Conservation (phyloP, 2,113 vertebrate species). For the Cyanoderma ruficeps region DNA sequence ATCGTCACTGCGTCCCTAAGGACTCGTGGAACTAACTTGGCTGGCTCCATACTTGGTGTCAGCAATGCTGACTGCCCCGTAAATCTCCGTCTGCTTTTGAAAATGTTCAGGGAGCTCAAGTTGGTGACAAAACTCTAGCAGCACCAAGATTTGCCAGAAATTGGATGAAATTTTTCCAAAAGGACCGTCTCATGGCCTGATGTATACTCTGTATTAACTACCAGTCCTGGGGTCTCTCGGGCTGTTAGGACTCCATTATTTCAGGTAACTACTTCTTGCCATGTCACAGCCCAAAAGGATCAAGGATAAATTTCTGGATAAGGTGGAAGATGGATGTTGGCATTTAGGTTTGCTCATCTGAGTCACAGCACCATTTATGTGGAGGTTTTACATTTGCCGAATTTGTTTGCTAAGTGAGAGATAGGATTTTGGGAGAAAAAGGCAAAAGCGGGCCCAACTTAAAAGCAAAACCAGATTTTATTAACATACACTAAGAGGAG, state of each 20-base stretch:
- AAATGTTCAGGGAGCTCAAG: neutral
- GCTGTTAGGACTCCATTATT: neutral
- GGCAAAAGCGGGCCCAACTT: too few relatives aligned
- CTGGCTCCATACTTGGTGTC: neutral
- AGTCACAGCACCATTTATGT: too few relatives aligned
- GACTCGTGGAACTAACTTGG: neutral
- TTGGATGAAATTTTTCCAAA: neutral
- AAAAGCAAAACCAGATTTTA: too few relatives aligned
- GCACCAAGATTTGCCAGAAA: neutral
- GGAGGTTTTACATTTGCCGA: too few relatives aligned
- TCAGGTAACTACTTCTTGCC: neutral
- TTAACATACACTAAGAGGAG: too few relatives aligned
- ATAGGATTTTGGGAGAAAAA: too few relatives aligned
- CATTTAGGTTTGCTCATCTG: too few relatives aligned
- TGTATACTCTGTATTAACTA: neutral
- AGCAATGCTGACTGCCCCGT: rapidly evolving
- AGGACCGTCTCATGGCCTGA: neutral
- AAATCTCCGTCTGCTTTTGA: neutral
- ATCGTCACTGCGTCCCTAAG: rapidly evolving
- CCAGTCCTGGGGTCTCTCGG: rapidly evolving
- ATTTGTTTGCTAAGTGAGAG: too few relatives aligned
- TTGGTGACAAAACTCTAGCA: neutral
- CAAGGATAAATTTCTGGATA: neutral
- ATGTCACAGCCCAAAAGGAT: neutral
- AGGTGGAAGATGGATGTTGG: neutral